phyloP scores from a whole-genome alignment of 2,888 invertebrate genomes.

The Campoletis raptor region DNA sequence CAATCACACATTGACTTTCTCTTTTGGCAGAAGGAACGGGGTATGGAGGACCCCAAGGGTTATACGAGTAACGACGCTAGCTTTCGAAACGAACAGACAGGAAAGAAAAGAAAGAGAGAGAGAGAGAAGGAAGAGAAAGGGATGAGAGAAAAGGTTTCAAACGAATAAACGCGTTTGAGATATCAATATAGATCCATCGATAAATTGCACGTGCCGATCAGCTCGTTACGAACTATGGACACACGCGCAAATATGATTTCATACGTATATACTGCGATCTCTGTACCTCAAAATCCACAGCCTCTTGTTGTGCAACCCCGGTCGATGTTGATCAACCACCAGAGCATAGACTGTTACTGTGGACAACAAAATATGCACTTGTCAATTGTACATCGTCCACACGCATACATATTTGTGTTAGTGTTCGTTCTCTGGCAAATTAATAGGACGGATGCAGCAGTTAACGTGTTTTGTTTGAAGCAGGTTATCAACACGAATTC shows the following conservation, averaged over 20 bases:
- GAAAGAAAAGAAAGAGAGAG: not conserved
- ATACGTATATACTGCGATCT: constrained; percentile 3
- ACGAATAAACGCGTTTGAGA: constrained; percentile 36
- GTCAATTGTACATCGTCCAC: not conserved
- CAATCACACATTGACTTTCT: constrained; percentile 9
- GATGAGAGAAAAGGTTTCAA: not conserved
- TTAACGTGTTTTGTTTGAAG: not conserved
- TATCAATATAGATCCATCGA: constrained; percentile 58
- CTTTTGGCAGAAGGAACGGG: constrained; percentile 30
- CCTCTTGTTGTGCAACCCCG: not conserved
- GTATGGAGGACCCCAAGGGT: constrained; percentile 4
- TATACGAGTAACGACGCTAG: constrained; percentile 50
- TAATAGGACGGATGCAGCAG: not conserved
- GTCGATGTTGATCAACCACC: not conserved
- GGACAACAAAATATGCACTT: not conserved
- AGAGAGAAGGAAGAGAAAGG: not conserved
- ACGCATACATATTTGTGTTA: not conserved
- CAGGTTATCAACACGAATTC: not conserved
- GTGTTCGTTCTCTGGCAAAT: not conserved
- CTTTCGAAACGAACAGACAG: constrained; percentile 37
- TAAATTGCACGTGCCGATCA: constrained; percentile 50
- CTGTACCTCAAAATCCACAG: not conserved
- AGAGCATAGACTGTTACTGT: not conserved
- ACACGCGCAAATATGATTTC: not conserved
- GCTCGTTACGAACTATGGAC: constrained; percentile 25